Conservation (phyloP, 2,888 invertebrate genomes). For the Mesopsocus fuscifrons region DNA sequence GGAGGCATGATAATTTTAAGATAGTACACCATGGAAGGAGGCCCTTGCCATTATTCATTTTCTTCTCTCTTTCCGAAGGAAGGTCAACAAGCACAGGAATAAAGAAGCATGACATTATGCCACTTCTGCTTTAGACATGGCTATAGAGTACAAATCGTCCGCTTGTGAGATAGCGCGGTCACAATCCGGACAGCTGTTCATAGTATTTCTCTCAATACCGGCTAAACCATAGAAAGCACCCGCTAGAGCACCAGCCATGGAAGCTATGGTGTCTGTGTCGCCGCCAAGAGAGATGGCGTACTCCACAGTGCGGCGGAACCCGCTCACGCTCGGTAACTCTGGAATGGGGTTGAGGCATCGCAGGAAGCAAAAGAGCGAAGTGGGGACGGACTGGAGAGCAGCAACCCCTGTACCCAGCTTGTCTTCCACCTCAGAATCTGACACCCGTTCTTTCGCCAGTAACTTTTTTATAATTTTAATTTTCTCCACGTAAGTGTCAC, state of each 20-base stretch:
- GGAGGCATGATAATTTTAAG: no score
- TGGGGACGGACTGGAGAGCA: slow-evolving; percentile 49
- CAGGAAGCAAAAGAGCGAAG: slow-evolving; percentile 50
- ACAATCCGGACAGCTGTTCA: slow-evolving; percentile 37
- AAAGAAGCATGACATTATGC: no score
- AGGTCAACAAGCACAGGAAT: no score
- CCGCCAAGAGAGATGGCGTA: slow-evolving; percentile 54
- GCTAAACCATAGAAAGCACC: slow-evolving; percentile 46
- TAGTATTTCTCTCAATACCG: slow-evolving; percentile 28
- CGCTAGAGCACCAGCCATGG: slow-evolving; percentile 50
- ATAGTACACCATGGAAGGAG: no score
- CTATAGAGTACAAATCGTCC: not conserved
- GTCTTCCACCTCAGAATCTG: slow-evolving; percentile 30
- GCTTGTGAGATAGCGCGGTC: not conserved
- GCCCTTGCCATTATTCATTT: no score
- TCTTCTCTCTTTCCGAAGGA: no score
- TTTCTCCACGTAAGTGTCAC: not conserved
- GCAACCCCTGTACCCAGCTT: slow-evolving; percentile 37
- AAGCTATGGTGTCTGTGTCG: slow-evolving; percentile 58
- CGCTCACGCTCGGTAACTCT: slow-evolving; percentile 32
- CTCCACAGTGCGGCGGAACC: slow-evolving; percentile 41
- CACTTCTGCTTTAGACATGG: no score
- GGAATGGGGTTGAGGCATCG: slow-evolving; percentile 31
- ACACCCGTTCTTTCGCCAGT: slow-evolving; percentile 25
- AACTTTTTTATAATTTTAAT: slow-evolving; percentile 26